phyloP scores from a whole-genome alignment of 2,888 invertebrate genomes.

The Clusia tigrina region DNA sequence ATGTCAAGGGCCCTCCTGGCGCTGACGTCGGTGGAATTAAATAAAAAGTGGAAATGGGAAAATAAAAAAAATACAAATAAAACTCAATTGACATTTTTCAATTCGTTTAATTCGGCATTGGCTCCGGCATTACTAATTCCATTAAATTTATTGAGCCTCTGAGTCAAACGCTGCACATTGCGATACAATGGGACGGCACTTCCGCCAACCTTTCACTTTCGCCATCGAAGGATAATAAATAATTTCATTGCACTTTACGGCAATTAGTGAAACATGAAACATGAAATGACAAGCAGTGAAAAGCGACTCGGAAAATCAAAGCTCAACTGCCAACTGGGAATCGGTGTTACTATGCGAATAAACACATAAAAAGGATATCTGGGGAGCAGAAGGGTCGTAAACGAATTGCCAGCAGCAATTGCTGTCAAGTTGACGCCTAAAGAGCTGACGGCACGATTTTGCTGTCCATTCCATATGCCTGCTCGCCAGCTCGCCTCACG shows the following conservation, averaged over 20 bases:
- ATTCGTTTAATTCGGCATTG: background rate
- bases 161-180: background rate
- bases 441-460: background rate
- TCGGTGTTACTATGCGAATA: conserved; percentile 11
- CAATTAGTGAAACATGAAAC: conserved; percentile 44
- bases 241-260: conserved; percentile 50
- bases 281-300: conserved; percentile 20
- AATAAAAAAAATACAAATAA: background rate
- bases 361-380: background rate
- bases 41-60: no score
- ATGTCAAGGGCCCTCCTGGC: background rate
- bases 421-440: background rate
- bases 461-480: background rate
- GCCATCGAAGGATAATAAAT: conserved; percentile 28
- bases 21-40: conserved; percentile 1
- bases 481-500: background rate
- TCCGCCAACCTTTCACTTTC: conserved; percentile 6
- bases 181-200: background rate
- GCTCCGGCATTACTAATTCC: background rate
- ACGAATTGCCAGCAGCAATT: background rate
- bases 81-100: conserved; percentile 6
- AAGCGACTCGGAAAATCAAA: conserved; percentile 16
- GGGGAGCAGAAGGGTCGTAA: background rate
- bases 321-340: conserved; percentile 25
- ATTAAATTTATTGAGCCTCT: conserved; percentile 1